These are phyloP conservation scores for Dicaeum eximium DNA, from an alignment of 2,113 vertebrate species.

Conservation along the genomic window DNA sequence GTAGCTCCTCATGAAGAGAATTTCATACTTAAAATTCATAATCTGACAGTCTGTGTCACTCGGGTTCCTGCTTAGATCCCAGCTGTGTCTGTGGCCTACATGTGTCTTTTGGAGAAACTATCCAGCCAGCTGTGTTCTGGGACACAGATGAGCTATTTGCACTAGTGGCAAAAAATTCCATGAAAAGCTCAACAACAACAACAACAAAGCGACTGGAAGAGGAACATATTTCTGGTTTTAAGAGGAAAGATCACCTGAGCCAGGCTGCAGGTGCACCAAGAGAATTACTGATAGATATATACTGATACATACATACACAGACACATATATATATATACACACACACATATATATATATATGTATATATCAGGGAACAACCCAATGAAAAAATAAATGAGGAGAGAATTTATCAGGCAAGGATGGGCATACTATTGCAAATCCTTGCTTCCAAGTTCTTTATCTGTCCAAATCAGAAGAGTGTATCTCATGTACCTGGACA, in stretches of 20 bases:
- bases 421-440: neutral
- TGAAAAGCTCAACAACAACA: neutral
- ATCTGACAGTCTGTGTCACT: neutral
- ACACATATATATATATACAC: neutral
- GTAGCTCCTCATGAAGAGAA: neutral
- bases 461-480: neutral
- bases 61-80: neutral
- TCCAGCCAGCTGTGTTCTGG: neutral
- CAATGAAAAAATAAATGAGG: neutral
- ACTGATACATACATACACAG: no score
- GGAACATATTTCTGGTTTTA: neutral
- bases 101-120: neutral
- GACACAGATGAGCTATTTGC: neutral
- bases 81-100: accelerated
- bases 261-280: neutral
- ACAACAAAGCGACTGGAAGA: neutral
- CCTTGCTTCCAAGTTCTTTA: neutral
- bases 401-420: neutral
- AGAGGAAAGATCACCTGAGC: neutral
- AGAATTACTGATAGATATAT: neutral
- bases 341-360: neutral
- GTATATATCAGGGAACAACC: neutral
- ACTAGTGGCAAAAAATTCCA: neutral
- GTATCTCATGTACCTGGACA: neutral
- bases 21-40: neutral